Base-by-base conservation (phyloP, 2,888 invertebrate species). In the Panzeria rudis region DNA sequence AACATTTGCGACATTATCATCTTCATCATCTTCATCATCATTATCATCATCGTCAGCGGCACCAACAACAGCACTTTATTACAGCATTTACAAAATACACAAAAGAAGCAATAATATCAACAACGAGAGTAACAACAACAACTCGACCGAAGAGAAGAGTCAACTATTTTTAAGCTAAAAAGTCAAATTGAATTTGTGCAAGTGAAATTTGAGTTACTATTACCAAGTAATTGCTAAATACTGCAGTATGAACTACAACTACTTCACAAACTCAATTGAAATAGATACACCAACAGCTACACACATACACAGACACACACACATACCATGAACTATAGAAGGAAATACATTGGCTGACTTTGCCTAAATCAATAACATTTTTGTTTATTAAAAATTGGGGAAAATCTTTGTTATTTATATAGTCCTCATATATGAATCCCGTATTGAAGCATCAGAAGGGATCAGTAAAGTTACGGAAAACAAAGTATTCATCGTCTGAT, bases 151-250 rank as follows among this genome's bases (percentile, higher is more conserved):
- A 56, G 50, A 44, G 11, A 29, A 29, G 62, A 78, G 52, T 78
- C 75, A 75, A 85, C 75, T 77, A 71, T 72, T 85, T 82, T 73
- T 38, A 64, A 75, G 81, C 78, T 75, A 59, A 82, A 81, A 87
- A 87, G 87, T 87, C 87, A 87, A 88, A 87, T 88, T 87, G 87
- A 87, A 87, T 82, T 87, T 86, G 82, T 73, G 85, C 79, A 83
- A 80, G 82, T 86, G 73, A 85, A 80, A 83, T 82, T 72, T 79
- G 61, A 82, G 78, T 82, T 82, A 85, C 71, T 82, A 68, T 61
- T 38, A 44, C 25, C 59, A 15, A 35, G 8, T 72, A 13, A 11
- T 79, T 79, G 41, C 72, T 56, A 54, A 54, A 73, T 77, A 81
- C 77, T 73, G 3, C 38, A 77, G 5, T 50, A 23, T 20, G 56